Conservation (phyloP, 2,113 vertebrate species). For the Microtus richardsoni region DNA sequence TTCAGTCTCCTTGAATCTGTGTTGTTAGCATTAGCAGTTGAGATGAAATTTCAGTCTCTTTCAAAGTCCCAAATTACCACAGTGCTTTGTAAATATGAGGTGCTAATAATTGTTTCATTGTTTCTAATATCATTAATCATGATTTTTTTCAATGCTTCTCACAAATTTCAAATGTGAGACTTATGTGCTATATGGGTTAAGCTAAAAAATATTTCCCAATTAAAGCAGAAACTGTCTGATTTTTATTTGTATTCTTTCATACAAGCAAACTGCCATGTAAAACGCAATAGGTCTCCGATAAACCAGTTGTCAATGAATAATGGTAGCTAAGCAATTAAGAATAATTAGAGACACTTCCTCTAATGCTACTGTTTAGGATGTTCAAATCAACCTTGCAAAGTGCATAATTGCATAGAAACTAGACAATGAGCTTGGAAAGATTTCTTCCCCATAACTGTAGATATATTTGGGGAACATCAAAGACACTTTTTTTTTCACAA, state of each 20-base stretch:
- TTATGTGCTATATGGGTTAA: slow-evolving; percentile 33
- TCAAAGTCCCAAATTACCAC: background rate
- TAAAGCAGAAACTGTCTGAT: slow-evolving; percentile 58
- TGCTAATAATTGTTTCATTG: background rate
- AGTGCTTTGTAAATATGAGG: background rate
- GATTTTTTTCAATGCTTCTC: slow-evolving; percentile 37
- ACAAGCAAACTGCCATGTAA: slow-evolving; percentile 29
- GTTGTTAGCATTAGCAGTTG: background rate
- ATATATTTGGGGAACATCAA: slow-evolving; percentile 46
- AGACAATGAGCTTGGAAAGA: slow-evolving; percentile 54
- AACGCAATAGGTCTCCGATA: slow-evolving; percentile 52
- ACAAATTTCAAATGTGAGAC: background rate
- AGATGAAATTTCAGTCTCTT: background rate
- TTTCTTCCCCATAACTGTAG: slow-evolving; percentile 51
- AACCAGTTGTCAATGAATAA: slow-evolving; percentile 69
- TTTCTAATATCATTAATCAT: slow-evolving; percentile 1
- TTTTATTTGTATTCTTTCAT: slow-evolving; percentile 62
- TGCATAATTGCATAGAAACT: slow-evolving; percentile 68
- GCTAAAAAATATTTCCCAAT: slow-evolving; percentile 62
- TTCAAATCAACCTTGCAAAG: slow-evolving; percentile 67
- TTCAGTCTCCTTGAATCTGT: background rate
- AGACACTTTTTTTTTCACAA: background rate
- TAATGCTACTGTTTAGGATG: slow-evolving; percentile 52
- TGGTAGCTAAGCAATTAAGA: slow-evolving; percentile 69
- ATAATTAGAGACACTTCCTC: slow-evolving; percentile 50